phyloP scores from a whole-genome alignment of 2,888 invertebrate genomes.

The Phymatocera aterrima region DNA sequence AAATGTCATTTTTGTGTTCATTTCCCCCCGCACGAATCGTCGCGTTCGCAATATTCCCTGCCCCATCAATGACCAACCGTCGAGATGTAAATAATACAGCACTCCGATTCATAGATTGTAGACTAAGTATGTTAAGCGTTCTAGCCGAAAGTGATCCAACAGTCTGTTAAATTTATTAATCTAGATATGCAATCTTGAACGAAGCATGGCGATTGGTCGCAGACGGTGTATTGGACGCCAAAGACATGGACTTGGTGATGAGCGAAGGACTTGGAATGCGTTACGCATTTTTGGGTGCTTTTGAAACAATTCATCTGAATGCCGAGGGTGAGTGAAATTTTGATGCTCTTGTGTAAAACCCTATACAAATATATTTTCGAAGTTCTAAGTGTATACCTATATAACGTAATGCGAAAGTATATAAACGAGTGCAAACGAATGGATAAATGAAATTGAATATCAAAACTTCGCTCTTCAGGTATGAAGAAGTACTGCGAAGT shows the following conservation, averaged over 20 bases:
- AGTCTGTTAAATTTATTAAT: neutral
- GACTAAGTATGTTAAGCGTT: too few relatives aligned
- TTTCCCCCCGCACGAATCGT: too few relatives aligned
- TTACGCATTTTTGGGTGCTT: slow-evolving; percentile 95
- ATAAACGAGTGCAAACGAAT: too few relatives aligned
- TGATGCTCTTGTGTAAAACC: neutral
- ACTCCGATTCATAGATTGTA: too few relatives aligned
- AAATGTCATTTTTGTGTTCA: too few relatives aligned
- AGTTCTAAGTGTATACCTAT: too few relatives aligned
- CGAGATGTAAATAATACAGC: too few relatives aligned
- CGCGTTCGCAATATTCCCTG: too few relatives aligned
- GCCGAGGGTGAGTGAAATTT: slow-evolving; percentile 92
- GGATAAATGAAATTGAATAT: too few relatives aligned
- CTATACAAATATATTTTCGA: neutral
- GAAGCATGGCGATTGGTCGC: slow-evolving; percentile 94
- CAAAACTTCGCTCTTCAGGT: slow-evolving; percentile 66
- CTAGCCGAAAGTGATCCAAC: neutral
- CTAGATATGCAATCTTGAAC: slow-evolving; percentile 92
- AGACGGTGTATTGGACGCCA: slow-evolving; percentile 89
- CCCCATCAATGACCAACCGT: too few relatives aligned
- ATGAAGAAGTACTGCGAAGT: slow-evolving; percentile 80
- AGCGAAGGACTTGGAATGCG: slow-evolving; percentile 95
- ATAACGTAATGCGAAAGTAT: neutral
- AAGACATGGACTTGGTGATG: slow-evolving; percentile 95
- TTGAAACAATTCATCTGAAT: slow-evolving; percentile 96